phyloP scores from a whole-genome alignment of 1,140 invertebrate species.

The Oryzaephilus surinamensis region DNA sequence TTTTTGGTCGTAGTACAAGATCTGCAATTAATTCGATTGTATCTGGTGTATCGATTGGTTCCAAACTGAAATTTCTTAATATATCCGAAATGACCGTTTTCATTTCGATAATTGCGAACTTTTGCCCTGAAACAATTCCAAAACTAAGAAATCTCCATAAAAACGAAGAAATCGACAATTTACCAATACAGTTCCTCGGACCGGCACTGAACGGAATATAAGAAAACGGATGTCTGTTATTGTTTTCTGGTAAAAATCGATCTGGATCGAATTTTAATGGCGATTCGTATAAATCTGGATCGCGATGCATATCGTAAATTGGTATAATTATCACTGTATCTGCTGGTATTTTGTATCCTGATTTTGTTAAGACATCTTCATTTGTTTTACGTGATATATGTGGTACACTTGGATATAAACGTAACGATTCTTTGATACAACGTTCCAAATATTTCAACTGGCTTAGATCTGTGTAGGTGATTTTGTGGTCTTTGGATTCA shows the following conservation, averaged over 20 bases:
- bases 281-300: conserved; percentile 42
- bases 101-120: conserved; percentile 64
- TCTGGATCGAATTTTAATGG: conserved; percentile 56
- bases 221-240: conserved; percentile 39
- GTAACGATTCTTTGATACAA: conserved; percentile 53
- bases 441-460: no score
- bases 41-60: conserved; percentile 12
- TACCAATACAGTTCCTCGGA: no score
- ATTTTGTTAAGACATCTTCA: conserved; percentile 40
- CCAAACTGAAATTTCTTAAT: conserved; percentile 49
- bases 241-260: no score
- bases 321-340: conserved; percentile 15
- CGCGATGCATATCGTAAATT: conserved; percentile 23
- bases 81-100: conserved; percentile 57
- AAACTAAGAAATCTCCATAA: conserved; percentile 49
- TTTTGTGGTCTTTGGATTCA: no score
- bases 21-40: conserved; percentile 1
- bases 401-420: conserved; percentile 59
- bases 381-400: conserved; percentile 45
- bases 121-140: conserved; percentile 52
- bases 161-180: no score
- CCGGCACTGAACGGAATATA: no score
- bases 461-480: no score
- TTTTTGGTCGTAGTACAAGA: conserved; percentile 7
- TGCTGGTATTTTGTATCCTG: conserved; percentile 19